Conservation (phyloP, 2,797 vertebrate species). For the Cyprinella venusta region DNA sequence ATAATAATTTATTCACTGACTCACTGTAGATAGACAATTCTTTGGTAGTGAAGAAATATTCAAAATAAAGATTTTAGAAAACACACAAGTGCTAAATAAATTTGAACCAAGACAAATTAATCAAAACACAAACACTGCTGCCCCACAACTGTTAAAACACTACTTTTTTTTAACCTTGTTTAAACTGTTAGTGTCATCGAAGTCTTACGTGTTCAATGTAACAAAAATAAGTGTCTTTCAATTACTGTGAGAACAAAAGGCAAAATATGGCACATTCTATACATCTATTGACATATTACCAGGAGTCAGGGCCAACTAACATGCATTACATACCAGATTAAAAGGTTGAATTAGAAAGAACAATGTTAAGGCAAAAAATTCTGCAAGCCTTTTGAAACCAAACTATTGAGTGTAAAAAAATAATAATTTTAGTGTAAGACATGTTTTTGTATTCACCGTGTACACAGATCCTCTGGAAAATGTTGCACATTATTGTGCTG, state of each 20-base stretch:
- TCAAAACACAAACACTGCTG: conserved; percentile 18
- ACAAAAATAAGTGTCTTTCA: conserved; percentile 33
- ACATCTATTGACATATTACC: background rate
- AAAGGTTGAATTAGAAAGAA: conserved; percentile 3
- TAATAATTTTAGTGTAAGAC: conserved; percentile 18
- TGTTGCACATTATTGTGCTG: conserved; percentile 15
- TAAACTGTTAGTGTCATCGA: conserved; percentile 1
- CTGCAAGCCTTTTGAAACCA: background rate
- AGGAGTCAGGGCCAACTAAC: conserved; percentile 14
- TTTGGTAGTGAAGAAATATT: conserved; percentile 78
- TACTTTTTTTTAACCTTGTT: background rate
- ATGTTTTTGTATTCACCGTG: conserved; percentile 16
- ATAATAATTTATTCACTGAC: conserved; percentile 81
- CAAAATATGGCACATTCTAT: conserved; percentile 17
- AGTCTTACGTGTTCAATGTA: background rate
- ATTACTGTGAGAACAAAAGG: conserved; percentile 55
- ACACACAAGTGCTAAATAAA: conserved; percentile 59
- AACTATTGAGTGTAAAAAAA: background rate
- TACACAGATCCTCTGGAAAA: conserved; percentile 16
- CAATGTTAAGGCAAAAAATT: background rate
- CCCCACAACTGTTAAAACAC: conserved; percentile 16
- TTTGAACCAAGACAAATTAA: conserved; percentile 15
- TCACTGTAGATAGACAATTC: conserved; percentile 70
- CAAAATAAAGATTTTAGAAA: conserved; percentile 61
- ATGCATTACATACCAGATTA: conserved; percentile 3